A percentile compares a stretch with the other conserved stretches of the same genome.
Evolutionary conservation across 2,888 invertebrate genomes (phyloP).

Genomic region (Drosophila yooni): DNA sequence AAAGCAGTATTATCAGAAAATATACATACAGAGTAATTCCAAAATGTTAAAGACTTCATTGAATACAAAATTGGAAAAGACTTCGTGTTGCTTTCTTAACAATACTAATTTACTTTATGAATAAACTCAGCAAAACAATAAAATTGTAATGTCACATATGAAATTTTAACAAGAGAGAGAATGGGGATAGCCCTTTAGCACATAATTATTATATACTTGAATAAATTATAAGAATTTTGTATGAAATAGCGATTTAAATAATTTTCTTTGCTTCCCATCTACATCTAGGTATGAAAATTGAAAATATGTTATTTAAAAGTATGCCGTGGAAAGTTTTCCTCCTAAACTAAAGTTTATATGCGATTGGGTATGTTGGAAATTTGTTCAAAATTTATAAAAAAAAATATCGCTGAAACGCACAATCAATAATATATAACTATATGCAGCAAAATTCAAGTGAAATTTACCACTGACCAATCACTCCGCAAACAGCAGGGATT

Average conservation of each 20-base stretch:
- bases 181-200: background rate
- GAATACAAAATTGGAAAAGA: background rate
- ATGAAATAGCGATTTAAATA: background rate
- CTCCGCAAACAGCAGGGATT: constrained; percentile 19
- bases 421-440: constrained; percentile 35
- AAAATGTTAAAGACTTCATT: background rate
- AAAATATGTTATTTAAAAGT: background rate
- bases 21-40: background rate
- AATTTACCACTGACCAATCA: constrained; percentile 54
- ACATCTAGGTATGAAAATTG: constrained; percentile 29
- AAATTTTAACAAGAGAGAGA: background rate
- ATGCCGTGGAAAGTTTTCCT: background rate
- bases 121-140: background rate
- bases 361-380: constrained; percentile 28
- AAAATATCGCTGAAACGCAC: constrained; percentile 8
- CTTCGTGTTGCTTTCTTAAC: background rate
- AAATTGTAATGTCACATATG: too few relatives aligned
- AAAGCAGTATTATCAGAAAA: background rate
- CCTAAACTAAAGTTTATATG: constrained; percentile 18
- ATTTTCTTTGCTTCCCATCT: background rate
- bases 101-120: background rate
- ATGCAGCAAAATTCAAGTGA: constrained; percentile 40
- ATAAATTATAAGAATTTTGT: background rate
- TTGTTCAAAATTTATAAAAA: background rate
- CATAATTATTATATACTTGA: background rate